A percentile compares a stretch with the other conserved stretches of the same genome.
These are phyloP conservation scores for Rhamnusium bicolor DNA, from an alignment of 2,888 invertebrate species.

Conservation along the genomic window DNA sequence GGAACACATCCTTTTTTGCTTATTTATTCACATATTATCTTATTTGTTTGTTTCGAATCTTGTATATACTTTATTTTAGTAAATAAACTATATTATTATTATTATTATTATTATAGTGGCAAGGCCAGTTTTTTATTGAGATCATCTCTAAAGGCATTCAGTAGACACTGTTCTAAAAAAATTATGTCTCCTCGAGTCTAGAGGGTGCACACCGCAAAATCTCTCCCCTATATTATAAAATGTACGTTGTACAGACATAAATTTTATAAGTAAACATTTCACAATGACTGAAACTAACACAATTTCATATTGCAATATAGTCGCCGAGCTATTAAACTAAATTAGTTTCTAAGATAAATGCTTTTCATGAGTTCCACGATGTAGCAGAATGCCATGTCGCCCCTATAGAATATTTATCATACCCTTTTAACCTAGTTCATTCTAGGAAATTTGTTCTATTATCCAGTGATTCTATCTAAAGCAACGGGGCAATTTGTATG, in stretches of 20 bases:
- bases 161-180: no score
- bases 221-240: no score
- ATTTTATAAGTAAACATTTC: slow-evolving; percentile 3
- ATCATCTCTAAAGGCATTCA: no score
- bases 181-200: no score
- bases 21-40: no score
- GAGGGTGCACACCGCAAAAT: no score
- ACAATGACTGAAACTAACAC: slow-evolving; percentile 23
- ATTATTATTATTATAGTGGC: no score
- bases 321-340: slow-evolving; percentile 18
- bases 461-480: not conserved
- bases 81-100: no score
- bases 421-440: slow-evolving; percentile 27
- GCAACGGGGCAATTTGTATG: slow-evolving; percentile 6
- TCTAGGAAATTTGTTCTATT: not conserved
- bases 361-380: slow-evolving; percentile 8
- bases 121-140: no score
- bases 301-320: slow-evolving; percentile 20
- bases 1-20: no score
- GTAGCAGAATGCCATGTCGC: not conserved
- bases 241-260: not conserved
- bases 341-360: slow-evolving; percentile 32
- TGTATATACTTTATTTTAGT: no score
- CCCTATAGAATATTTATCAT: slow-evolving; percentile 30
- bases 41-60: no score